Percentiles rank a stretch among this genome's conserved stretches.
These are phyloP conservation scores for Pseudochirops cupreus DNA, from an alignment of 2,797 vertebrate species.

Conservation along the genomic window DNA sequence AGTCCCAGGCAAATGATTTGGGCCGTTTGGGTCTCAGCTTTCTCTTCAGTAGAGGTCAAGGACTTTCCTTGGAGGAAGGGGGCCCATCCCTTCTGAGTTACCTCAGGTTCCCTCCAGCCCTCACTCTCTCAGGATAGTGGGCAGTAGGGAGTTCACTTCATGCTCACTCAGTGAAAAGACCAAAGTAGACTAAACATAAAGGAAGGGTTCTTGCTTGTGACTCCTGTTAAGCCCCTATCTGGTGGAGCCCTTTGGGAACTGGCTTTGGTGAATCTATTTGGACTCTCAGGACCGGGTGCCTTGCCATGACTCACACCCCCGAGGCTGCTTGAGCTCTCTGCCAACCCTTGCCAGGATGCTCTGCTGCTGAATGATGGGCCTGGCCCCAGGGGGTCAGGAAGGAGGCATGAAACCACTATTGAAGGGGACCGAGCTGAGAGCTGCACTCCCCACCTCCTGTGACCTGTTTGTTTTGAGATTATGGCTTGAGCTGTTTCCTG, in stretches of 20 bases:
- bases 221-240: not conserved
- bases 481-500: conserved; percentile 54
- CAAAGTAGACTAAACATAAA: not conserved
- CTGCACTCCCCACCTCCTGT: not conserved
- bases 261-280: not conserved
- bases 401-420: not conserved
- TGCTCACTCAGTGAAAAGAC: not conserved
- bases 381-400: not conserved
- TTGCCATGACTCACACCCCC: not conserved
- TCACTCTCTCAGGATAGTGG: not conserved
- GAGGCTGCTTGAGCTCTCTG: not conserved
- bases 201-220: not conserved
- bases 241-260: not conserved
- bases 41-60: not conserved
- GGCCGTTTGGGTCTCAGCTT: not conserved
- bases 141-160: not conserved
- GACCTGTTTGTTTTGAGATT: conserved; percentile 61
- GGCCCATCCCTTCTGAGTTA: not conserved
- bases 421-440: not conserved
- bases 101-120: not conserved
- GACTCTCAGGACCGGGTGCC: not conserved
- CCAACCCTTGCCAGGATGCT: not conserved
- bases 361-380: not conserved
- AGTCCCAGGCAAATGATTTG: not conserved
- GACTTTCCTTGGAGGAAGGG: not conserved